phyloP scores from a whole-genome alignment of 1,140 invertebrate genomes.

The Diachasma alloeum region DNA sequence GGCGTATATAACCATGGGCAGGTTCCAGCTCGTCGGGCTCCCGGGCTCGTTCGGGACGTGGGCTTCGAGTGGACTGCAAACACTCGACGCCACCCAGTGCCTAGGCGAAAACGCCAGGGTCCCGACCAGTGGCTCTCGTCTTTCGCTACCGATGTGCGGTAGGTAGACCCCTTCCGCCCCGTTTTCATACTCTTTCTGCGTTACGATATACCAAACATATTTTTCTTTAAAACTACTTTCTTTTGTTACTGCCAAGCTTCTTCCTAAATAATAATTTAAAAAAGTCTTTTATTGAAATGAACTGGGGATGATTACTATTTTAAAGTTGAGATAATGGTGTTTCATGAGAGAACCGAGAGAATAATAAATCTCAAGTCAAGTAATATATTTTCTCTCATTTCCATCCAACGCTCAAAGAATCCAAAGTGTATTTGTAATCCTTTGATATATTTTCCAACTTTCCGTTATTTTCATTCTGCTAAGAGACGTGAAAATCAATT shows the following conservation, averaged over 20 bases:
- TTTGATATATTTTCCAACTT: background rate
- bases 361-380: background rate
- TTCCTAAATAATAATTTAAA: background rate
- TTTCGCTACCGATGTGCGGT: constrained; percentile 35
- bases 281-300: background rate
- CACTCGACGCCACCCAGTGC: constrained; percentile 45
- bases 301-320: background rate
- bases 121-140: constrained; percentile 25
- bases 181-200: background rate
- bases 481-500: constrained; percentile 37
- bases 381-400: background rate
- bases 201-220: background rate
- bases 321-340: background rate
- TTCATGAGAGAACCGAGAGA: background rate
- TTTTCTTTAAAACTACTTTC: background rate
- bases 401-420: background rate
- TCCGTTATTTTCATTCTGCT: constrained; percentile 23
- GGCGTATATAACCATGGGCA: constrained; percentile 14
- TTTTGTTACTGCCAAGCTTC: background rate
- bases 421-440: background rate
- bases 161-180: background rate
- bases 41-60: constrained; percentile 48
- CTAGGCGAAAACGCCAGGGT: constrained; percentile 21
- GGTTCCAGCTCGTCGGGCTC: constrained; percentile 4
- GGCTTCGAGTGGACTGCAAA: constrained; percentile 57